Evolutionary conservation across 2,888 invertebrate species (phyloP).

Genomic region (Scaptomyza reducta): DNA sequence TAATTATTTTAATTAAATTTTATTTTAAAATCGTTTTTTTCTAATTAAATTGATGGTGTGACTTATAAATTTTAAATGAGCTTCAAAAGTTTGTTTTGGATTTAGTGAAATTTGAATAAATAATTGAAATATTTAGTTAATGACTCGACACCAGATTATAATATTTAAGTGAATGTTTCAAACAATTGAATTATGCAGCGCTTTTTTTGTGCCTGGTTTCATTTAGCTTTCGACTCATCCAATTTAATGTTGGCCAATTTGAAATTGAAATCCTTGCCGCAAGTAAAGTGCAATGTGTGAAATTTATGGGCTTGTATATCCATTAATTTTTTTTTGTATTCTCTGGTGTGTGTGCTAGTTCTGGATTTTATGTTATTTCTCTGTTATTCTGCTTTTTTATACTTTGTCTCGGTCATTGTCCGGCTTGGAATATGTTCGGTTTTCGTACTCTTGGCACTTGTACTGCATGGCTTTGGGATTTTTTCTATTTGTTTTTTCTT

Average conservation of each 20-base stretch:
- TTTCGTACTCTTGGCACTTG: slow-evolving; percentile 47
- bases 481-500: slow-evolving; percentile 52
- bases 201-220: not conserved
- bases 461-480: slow-evolving; percentile 51
- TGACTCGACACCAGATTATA: not conserved
- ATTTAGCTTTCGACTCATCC: not conserved
- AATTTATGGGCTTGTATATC: slow-evolving; percentile 37
- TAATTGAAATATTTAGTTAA: no score
- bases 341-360: slow-evolving; percentile 17
- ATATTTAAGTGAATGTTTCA: not conserved
- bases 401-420: slow-evolving; percentile 53
- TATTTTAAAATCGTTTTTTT: no score
- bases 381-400: not conserved
- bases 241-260: slow-evolving; percentile 26
- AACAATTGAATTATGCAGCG: not conserved
- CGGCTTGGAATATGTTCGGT: slow-evolving; percentile 39
- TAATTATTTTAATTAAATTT: no score
- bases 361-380: slow-evolving; percentile 4
- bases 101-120: no score
- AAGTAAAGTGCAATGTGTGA: slow-evolving; percentile 47
- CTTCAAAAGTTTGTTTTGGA: no score
- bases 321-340: not conserved
- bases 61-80: no score
- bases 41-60: no score
- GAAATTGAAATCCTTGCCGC: slow-evolving; percentile 40